phyloP scores from a whole-genome alignment of 2,797 vertebrate genomes.

The Buceros bicornis region DNA sequence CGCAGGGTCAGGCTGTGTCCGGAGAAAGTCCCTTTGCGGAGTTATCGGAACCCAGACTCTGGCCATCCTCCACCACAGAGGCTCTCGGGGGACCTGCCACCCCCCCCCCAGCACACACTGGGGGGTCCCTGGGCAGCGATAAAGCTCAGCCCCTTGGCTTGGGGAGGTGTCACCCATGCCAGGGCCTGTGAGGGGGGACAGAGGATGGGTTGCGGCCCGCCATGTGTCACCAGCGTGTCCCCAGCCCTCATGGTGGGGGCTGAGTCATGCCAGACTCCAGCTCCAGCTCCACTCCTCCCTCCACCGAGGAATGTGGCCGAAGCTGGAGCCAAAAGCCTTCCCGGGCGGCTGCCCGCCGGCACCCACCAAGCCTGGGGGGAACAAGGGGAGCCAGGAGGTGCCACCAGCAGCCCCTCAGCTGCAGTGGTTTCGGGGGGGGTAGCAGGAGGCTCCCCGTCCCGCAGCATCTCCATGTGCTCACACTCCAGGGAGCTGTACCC shows the following conservation, averaged over 20 bases:
- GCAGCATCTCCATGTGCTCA: accelerated
- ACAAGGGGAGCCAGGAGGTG: accelerated
- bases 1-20: slow-evolving; percentile 13
- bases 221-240: background rate
- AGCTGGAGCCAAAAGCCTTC: background rate
- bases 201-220: background rate
- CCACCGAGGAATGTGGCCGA: background rate
- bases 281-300: slow-evolving; percentile 1
- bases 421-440: accelerated
- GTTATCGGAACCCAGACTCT: background rate
- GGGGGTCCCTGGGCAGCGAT: background rate
- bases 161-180: accelerated
- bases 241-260: background rate
- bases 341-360: background rate
- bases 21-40: background rate
- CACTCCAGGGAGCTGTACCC: accelerated
- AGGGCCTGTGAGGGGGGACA: background rate
- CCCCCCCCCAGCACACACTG: background rate
- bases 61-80: accelerated
- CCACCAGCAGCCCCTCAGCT: background rate
- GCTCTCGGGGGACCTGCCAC: background rate
- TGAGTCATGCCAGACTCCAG: background rate
- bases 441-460: accelerated
- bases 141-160: background rate
- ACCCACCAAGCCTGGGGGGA: background rate